Percentiles rank a stretch among this genome's conserved stretches.
These are phyloP conservation scores for Leucoraja erinaceus DNA, from an alignment of 2,113 vertebrate species.

Conservation along the genomic window DNA sequence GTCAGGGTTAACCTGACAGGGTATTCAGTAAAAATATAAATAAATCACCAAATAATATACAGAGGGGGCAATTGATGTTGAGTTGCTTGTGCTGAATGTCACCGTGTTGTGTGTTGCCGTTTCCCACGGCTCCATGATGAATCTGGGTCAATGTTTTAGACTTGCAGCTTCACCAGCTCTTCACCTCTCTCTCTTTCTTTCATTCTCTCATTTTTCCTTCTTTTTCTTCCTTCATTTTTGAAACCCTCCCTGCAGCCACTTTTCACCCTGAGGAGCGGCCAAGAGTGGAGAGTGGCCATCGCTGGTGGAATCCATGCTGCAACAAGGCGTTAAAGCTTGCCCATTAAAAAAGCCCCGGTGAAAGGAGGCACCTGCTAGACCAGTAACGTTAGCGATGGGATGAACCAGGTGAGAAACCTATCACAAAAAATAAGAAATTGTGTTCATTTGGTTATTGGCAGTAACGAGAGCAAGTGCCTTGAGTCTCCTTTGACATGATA, in stretches of 20 bases:
- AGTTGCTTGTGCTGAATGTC: not conserved
- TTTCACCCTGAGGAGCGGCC: not conserved
- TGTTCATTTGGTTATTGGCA: not conserved
- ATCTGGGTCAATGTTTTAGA: not conserved
- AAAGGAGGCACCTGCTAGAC: not conserved
- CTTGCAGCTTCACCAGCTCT: not conserved
- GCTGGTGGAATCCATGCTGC: not conserved
- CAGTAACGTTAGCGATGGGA: not conserved
- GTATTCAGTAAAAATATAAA: not conserved
- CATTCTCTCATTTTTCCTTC: no score
- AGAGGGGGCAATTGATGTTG: not conserved
- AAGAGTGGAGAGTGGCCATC: not conserved
- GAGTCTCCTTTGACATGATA: not conserved
- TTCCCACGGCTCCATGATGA: not conserved
- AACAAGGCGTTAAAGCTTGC: not conserved
- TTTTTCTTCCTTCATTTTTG: not conserved
- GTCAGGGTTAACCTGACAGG: not conserved
- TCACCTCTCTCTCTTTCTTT: no score
- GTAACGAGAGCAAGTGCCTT: not conserved
- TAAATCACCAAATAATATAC: not conserved
- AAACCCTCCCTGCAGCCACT: not conserved
- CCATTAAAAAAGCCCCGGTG: not conserved
- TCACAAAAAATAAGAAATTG: no score
- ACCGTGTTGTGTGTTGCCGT: not conserved
- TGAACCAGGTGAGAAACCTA: not conserved